Conservation (phyloP, 2,888 invertebrate species). For the Amphimallon solstitiale region DNA sequence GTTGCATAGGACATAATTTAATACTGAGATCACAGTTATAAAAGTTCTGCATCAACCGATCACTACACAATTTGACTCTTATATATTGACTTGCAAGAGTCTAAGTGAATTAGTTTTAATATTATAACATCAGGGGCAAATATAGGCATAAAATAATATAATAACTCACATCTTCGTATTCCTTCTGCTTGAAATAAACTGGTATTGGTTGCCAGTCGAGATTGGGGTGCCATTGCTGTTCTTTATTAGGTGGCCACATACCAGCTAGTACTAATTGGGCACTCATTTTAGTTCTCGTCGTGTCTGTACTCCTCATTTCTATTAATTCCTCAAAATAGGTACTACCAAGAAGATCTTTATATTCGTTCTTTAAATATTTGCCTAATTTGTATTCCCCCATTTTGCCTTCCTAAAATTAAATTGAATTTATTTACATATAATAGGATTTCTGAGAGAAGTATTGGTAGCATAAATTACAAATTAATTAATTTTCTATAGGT, state of each 20-base stretch:
- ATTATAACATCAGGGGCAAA: no score
- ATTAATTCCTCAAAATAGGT: conserved; percentile 67
- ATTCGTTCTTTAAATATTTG: conserved; percentile 70
- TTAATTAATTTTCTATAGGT: no score
- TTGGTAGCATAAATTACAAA: no score
- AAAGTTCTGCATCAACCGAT: no score
- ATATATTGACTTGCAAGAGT: no score
- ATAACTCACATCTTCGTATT: conserved; percentile 53
- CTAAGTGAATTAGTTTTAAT: no score
- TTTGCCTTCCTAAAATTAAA: conserved; percentile 54
- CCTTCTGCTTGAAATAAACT: conserved; percentile 42
- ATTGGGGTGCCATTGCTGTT: conserved; percentile 67
- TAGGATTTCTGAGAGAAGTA: no score
- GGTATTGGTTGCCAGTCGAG: conserved; percentile 75
- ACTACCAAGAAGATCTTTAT: conserved; percentile 69
- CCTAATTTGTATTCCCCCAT: conserved; percentile 68
- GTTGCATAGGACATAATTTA: no score
- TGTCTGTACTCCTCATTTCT: conserved; percentile 74
- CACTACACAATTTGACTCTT: no score
- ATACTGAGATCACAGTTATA: no score
- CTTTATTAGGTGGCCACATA: conserved; percentile 70
- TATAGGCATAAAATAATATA: no score
- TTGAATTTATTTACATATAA: no score
- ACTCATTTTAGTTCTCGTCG: conserved; percentile 78
- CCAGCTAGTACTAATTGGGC: conserved; percentile 75